These are phyloP conservation scores for Enteromius treurensis DNA, from an alignment of 2,797 vertebrate genomes.

Conservation along the genomic window DNA sequence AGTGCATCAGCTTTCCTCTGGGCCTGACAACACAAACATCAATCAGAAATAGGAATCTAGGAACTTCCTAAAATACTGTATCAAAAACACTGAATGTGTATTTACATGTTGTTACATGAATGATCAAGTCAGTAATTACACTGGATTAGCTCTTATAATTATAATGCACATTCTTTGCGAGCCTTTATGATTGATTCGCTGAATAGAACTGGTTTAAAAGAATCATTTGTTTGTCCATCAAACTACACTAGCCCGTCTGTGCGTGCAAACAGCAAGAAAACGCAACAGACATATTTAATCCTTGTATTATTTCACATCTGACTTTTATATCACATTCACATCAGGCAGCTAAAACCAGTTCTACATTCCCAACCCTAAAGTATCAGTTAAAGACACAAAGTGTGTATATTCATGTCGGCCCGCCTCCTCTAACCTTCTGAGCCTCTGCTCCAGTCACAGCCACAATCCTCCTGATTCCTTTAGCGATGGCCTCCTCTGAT, in stretches of 20 bases:
- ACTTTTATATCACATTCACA: neutral
- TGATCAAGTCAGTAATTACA: slow-evolving; percentile 1
- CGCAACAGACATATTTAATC: neutral
- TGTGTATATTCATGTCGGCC: slow-evolving; percentile 8
- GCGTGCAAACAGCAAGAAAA: neutral
- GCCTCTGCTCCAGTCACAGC: slow-evolving; percentile 92
- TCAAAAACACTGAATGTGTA: neutral
- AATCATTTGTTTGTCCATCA: neutral
- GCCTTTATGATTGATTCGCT: neutral
- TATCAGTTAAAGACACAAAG: neutral
- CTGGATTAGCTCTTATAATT: neutral
- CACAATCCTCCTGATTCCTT: slow-evolving; percentile 96
- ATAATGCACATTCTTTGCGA: neutral
- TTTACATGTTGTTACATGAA: neutral
- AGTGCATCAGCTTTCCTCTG: slow-evolving; percentile 90
- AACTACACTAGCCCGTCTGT: neutral
- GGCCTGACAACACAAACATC: slow-evolving; percentile 76
- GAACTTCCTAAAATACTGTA: neutral
- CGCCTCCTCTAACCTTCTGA: slow-evolving; percentile 84
- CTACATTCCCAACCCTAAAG: neutral
- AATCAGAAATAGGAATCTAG: neutral
- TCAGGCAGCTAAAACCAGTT: neutral
- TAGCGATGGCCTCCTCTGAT: slow-evolving; percentile 97
- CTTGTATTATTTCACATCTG: neutral
- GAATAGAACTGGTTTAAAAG: neutral